A percentile compares a stretch with the other conserved stretches of the same genome.
phyloP scores from a whole-genome alignment of 2,113 vertebrate species.

The Tragelaphus buxtoni region DNA sequence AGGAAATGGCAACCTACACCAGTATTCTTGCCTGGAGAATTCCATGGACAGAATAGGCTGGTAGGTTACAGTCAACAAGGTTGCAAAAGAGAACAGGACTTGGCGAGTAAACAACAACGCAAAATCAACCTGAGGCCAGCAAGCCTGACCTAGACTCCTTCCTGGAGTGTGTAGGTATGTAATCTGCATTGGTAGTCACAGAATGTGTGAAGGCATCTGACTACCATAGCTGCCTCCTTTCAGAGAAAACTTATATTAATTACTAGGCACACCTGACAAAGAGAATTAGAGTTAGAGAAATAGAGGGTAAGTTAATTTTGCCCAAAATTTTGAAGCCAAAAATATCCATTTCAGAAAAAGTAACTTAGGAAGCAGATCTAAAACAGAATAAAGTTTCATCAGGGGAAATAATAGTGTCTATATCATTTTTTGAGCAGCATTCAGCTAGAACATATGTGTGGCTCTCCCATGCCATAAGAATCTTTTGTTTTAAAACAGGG shows the following conservation, averaged over 20 bases:
- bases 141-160: not conserved
- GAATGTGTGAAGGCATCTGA: not conserved
- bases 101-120: accelerated
- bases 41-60: not conserved
- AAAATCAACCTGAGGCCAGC: not conserved
- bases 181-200: not conserved
- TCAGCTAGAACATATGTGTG: not conserved
- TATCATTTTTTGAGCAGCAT: not conserved
- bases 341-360: not conserved
- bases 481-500: not conserved
- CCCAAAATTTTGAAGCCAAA: not conserved
- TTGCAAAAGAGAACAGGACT: not conserved
- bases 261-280: not conserved
- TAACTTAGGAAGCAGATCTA: not conserved
- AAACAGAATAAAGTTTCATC: not conserved
- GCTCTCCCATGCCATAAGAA: not conserved
- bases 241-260: not conserved
- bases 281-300: not conserved
- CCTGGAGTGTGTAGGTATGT: too few relatives aligned
- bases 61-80: not conserved
- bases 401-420: not conserved
- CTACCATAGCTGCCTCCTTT: not conserved
- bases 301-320: not conserved
- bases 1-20: not conserved
- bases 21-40: not conserved